Evolutionary conservation across 1,140 invertebrate genomes (phyloP).

Genomic region (Temnothorax nylanderi): DNA sequence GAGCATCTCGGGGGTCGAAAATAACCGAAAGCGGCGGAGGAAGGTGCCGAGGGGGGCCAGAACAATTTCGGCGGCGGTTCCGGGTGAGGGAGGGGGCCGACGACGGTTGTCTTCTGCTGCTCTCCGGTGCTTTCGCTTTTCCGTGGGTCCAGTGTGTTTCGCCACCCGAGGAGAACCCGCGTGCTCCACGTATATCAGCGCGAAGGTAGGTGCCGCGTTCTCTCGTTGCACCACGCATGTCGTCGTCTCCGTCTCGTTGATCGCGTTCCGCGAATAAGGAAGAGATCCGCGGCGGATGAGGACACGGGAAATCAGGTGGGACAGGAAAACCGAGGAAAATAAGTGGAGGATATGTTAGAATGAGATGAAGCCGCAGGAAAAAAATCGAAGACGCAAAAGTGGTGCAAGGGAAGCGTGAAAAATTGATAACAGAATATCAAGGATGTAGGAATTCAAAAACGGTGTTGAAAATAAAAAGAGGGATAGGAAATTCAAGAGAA

Average conservation of each 20-base stretch:
- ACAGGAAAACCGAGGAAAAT: not conserved
- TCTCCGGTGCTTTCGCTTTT: slow-evolving; percentile 72
- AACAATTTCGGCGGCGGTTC: slow-evolving; percentile 66
- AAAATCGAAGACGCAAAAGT: not conserved
- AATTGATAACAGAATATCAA: not conserved
- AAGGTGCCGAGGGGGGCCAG: slow-evolving; percentile 56
- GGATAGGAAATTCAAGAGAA: not conserved
- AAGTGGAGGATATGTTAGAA: not conserved
- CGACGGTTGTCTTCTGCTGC: slow-evolving; percentile 51
- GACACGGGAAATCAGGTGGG: not conserved
- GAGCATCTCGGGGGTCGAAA: slow-evolving; percentile 68
- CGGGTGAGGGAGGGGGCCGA: slow-evolving; percentile 65
- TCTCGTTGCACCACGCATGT: not conserved
- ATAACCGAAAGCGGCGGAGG: slow-evolving; percentile 69
- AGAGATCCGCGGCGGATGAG: not conserved
- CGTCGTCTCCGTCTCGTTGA: not conserved
- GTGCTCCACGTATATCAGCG: slow-evolving; percentile 65
- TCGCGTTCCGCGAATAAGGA: not conserved
- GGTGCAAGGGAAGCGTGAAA: not conserved
- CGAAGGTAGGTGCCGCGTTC: slow-evolving; percentile 64
- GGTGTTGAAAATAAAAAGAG: not conserved
- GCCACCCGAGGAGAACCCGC: slow-evolving; percentile 68
- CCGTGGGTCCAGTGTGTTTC: slow-evolving; percentile 75
- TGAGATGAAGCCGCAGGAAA: not conserved
- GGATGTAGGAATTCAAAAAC: not conserved